Evolutionary conservation across 2,888 invertebrate species (phyloP).

Genomic region (Andricus quercusramuli): DNA sequence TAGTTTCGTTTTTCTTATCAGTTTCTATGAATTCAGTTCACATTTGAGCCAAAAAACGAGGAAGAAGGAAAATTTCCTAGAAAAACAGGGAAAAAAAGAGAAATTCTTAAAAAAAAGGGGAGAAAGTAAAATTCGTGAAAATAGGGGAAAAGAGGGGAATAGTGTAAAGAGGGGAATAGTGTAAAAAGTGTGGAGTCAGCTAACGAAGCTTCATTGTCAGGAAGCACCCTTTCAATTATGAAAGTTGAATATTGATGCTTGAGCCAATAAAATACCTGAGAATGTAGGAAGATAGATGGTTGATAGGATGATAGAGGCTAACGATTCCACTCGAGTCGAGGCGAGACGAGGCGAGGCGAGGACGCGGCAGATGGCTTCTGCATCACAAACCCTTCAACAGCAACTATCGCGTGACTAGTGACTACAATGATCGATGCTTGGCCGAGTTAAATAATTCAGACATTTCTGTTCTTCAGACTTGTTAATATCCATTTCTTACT

Average conservation of each 20-base stretch:
- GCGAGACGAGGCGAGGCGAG: too few species aligned
- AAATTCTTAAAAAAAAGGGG: too few species aligned
- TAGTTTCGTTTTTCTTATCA: too few species aligned
- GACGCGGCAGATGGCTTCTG: slow-evolving; percentile 14
- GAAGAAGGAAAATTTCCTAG: too few species aligned
- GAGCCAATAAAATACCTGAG: background rate
- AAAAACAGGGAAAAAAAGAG: too few species aligned
- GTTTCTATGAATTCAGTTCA: too few species aligned
- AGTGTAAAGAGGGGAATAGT: too few species aligned
- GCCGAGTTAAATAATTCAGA: slow-evolving; percentile 70
- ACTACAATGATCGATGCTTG: slow-evolving; percentile 67
- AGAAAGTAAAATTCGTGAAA: too few species aligned
- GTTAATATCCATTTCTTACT: background rate
- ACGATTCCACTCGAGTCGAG: background rate
- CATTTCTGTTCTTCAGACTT: slow-evolving; percentile 61
- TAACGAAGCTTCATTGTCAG: background rate
- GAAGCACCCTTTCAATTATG: background rate
- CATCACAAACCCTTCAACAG: slow-evolving; percentile 14
- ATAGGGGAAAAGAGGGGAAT: too few species aligned
- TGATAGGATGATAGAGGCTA: slow-evolving; percentile 1
- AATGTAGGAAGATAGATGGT: background rate
- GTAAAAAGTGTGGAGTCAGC: too few species aligned
- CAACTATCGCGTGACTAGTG: slow-evolving; percentile 71
- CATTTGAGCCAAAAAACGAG: too few species aligned
- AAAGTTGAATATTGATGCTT: background rate